Evolutionary conservation across 2,888 invertebrate genomes (phyloP).

Genomic region (Scaptomyza tumidula): DNA sequence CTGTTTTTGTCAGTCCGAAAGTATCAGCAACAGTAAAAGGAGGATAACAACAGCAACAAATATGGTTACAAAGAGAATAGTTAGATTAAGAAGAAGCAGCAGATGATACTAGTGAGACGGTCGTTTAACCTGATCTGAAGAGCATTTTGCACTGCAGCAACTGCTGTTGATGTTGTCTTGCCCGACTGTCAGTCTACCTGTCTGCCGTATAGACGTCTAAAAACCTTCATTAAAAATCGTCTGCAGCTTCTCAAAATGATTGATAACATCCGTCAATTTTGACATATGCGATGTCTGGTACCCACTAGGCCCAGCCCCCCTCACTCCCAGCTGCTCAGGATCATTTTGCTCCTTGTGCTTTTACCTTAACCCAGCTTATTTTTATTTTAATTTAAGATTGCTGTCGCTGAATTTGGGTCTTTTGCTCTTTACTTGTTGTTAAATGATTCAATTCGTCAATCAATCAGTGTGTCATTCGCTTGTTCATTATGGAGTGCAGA

Average conservation of each 20-base stretch:
- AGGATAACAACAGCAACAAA: background rate
- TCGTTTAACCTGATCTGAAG: constrained; percentile 51
- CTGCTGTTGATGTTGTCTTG: constrained; percentile 19
- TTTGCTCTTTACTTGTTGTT: constrained; percentile 20
- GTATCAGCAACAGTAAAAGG: constrained; percentile 13
- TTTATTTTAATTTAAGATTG: constrained; percentile 10
- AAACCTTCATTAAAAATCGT: constrained; percentile 79
- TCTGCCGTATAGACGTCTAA: constrained; percentile 72
- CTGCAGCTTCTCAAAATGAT: constrained; percentile 79
- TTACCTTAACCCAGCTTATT: constrained; percentile 7
- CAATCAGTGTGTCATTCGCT: constrained; percentile 78
- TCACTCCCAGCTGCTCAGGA: background rate
- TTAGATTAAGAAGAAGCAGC: constrained; percentile 5
- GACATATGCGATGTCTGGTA: constrained; percentile 71
- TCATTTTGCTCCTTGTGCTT: background rate
- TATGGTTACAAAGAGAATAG: background rate
- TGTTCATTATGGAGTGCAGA: constrained; percentile 52
- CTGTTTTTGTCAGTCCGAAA: constrained; percentile 19
- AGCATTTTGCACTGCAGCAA: constrained; percentile 31
- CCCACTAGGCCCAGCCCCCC: constrained; percentile 1
- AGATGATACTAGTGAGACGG: constrained; percentile 22
- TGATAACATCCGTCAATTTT: constrained; percentile 81
- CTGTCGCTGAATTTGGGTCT: constrained; percentile 8
- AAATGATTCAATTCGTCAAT: constrained; percentile 79
- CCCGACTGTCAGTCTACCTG: constrained; percentile 24